Evolutionary conservation across 1,140 invertebrate genomes (phyloP).

Genomic region (Nephila pilipes): DNA sequence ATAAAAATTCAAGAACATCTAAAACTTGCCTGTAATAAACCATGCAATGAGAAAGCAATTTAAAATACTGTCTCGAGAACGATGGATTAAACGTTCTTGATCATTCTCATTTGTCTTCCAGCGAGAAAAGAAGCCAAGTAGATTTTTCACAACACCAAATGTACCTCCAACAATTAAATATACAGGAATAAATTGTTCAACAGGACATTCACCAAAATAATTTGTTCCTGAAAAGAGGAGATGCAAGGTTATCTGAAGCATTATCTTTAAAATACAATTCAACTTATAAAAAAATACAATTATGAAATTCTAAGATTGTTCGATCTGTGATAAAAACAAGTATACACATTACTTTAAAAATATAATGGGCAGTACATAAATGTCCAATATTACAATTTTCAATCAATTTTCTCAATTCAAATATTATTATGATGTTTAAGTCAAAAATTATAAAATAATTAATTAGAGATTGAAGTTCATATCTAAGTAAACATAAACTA

Average conservation of each 20-base stretch:
- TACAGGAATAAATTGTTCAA: slow-evolving; percentile 89
- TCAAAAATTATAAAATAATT: too few relatives aligned
- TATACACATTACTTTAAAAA: too few relatives aligned
- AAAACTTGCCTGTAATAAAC: slow-evolving; percentile 86
- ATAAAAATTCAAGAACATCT: not conserved
- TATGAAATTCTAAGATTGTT: too few relatives aligned
- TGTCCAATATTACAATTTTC: too few relatives aligned
- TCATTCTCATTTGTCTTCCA: slow-evolving; percentile 83
- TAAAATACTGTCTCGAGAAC: slow-evolving; percentile 84
- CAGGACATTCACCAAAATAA: slow-evolving; percentile 89
- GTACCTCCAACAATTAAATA: slow-evolving; percentile 91
- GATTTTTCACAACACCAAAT: slow-evolving; percentile 87
- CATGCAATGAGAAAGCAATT: slow-evolving; percentile 88
- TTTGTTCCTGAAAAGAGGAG: slow-evolving; percentile 85
- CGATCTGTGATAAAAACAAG: too few relatives aligned
- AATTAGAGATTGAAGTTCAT: too few relatives aligned
- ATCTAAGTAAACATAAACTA: too few relatives aligned
- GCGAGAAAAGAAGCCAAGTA: slow-evolving; percentile 84
- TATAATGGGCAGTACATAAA: too few relatives aligned
- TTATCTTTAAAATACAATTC: not conserved
- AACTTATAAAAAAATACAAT: not conserved
- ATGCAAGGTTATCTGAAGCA: not conserved
- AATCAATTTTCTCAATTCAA: too few relatives aligned
- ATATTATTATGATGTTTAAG: too few relatives aligned
- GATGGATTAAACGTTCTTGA: slow-evolving; percentile 83